Evolutionary conservation across 2,797 vertebrate species (phyloP), one percentile per base, ranked within the genome.

Genomic region (Rousettus madagascariensis): DNA sequence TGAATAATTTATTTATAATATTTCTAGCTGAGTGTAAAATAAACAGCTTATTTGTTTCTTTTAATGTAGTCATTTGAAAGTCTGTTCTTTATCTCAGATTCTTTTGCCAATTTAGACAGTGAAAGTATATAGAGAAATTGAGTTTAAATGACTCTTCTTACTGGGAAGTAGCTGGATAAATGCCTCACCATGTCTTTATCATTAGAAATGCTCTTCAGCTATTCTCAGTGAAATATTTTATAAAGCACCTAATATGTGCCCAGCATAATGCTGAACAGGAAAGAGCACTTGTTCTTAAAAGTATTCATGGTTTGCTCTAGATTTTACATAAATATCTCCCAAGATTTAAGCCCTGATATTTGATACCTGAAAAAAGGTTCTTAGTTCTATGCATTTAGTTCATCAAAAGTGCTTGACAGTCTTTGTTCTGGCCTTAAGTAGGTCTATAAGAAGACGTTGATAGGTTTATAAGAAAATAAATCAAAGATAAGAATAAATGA

Each of bases 51-150:
- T 85, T 93, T 95, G 51, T 95, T 77, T 97, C 55, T 85, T 95
- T 96, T 86, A 91, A 94, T 72, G 28, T 85, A 88, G n/a, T 87
- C 30, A 87, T 79, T 94, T 95, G 71, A 43, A 80, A 75, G 24
- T 66, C 33, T 95, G 24, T 85, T 86, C 49, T 96, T 94, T 26
- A 83, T 75, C 74, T 97, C 74, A 80, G 33, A 85, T 82, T 86
- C 57, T 95, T 93, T 93, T 90, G 82, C 41, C 77, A 90, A 65
- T 92, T 96, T 82, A 95, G 49, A 94, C 94, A 90, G 92, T 88
- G 26, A 95, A 95, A 88, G 13, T 78, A 33, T 77, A 19, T 12
- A 65, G 46, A 87, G 55, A 93, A 63, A 82, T 74, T 59, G 72
- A 95, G 11, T 90, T 26, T 95, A 92, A 93, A 72, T 78, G 75